Percentiles rank a stretch among this genome's conserved stretches.
Evolutionary conservation across 2,113 vertebrate genomes (phyloP).

Genomic region (Maccullochella peelii): DNA sequence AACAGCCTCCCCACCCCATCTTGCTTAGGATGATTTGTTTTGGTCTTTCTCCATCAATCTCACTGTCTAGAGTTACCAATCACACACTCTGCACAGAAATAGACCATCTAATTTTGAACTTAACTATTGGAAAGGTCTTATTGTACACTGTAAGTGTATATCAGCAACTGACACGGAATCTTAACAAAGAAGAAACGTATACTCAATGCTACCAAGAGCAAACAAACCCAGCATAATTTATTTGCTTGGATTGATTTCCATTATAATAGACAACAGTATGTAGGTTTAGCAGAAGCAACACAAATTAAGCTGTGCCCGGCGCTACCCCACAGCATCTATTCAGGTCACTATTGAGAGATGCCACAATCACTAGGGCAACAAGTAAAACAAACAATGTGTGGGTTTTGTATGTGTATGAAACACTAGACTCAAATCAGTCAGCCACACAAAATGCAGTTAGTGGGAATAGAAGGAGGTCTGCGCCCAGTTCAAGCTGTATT

Average conservation of each 20-base stretch:
- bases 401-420: slow-evolving; percentile 83
- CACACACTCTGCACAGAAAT: slow-evolving; percentile 25
- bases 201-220: background rate
- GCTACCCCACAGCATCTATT: slow-evolving; percentile 60
- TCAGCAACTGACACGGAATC: slow-evolving; percentile 17
- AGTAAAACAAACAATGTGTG: slow-evolving; percentile 86
- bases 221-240: slow-evolving; percentile 10
- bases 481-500: slow-evolving; percentile 48
- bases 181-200: slow-evolving; percentile 30
- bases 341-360: slow-evolving; percentile 78
- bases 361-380: slow-evolving; percentile 80
- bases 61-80: slow-evolving; percentile 61
- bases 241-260: slow-evolving; percentile 2
- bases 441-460: slow-evolving; percentile 73
- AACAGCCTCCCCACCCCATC: slow-evolving; percentile 45
- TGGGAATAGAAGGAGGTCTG: slow-evolving; percentile 66
- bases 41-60: slow-evolving; percentile 54
- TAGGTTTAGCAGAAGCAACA: slow-evolving; percentile 28
- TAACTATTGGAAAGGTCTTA: slow-evolving; percentile 19
- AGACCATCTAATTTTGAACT: slow-evolving; percentile 53
- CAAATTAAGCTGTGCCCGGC: slow-evolving; percentile 49
- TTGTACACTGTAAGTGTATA: background rate
- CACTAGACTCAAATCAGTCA: slow-evolving; percentile 76
- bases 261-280: background rate
- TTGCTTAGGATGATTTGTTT: slow-evolving; percentile 43